Base-by-base conservation (phyloP, 2,888 invertebrate genomes). In the Cerastis rubricosa region DNA sequence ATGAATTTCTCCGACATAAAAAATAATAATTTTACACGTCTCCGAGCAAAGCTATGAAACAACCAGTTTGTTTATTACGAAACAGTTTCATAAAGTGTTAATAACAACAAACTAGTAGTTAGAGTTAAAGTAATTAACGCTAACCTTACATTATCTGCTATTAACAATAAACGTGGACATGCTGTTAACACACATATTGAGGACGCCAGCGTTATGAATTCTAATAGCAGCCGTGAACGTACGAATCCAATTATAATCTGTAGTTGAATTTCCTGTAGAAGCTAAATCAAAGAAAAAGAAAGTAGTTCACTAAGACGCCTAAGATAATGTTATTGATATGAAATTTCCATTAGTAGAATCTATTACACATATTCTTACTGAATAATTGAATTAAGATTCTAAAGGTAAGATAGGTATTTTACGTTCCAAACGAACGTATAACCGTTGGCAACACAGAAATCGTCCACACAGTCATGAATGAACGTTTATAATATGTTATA, bases 401-500 rank as follows among this genome's bases (percentile, higher is more conserved):
- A 25, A 78, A 71, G 66, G 65, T 71, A 64, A 51, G 12, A n/a
- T 63, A 67, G 63, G 66, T 64, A 61, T 66, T 68, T 64, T 70
- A 17, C 19, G 49, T 22, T 63, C 25, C 3, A 72, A 72, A 67
- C 19, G 47, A 64, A 54, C 35, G 29, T 74, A 71, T 82, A 88
- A 78, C 80, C 57, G 78, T 45, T 85, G 84, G 84, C 81, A 83
- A 75, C 81, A 85, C 85, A 76, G 76, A 86, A 84, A 80, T 83
- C 85, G 72, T 83, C 83, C 81, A 78, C 88, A 73, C 84, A 89
- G 85, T 87, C 90, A 91, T 94, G 94, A 94, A 95, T 94, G 95
- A 93, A 93, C 92, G 93, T 94, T 94, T 88, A 90, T 89, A 91
- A 88, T 92, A 95, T 95, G 88, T 87, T 93, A 95, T 96, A 96